Percentiles rank a stretch among this genome's conserved stretches.
Evolutionary conservation across 2,113 vertebrate genomes (phyloP).

Genomic region (Jacana jacana): DNA sequence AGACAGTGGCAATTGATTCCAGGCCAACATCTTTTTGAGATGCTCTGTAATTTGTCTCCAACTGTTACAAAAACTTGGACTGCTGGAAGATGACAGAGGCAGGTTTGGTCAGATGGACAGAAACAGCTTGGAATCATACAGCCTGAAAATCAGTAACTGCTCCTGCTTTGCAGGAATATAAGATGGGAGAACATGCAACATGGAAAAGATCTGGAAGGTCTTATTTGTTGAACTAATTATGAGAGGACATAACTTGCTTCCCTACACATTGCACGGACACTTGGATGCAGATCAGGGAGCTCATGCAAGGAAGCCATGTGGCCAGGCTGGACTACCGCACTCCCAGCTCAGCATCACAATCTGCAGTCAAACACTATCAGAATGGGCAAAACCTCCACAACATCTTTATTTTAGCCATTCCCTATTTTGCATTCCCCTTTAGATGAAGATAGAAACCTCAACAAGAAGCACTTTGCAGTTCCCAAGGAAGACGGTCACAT

Average conservation of each 20-base stretch:
- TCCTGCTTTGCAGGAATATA: neutral
- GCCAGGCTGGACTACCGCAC: neutral
- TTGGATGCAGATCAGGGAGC: neutral
- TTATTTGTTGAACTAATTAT: neutral
- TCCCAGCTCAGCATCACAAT: neutral
- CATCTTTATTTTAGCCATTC: fast-evolving
- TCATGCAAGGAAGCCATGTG: neutral
- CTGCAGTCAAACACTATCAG: neutral
- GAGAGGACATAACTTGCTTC: neutral
- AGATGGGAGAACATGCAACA: neutral
- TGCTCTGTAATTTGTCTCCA: neutral
- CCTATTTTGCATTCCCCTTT: neutral
- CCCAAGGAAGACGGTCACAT: neutral
- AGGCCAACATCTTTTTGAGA: neutral
- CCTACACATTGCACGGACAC: neutral
- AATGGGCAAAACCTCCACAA: neutral
- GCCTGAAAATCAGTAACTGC: neutral
- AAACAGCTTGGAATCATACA: neutral
- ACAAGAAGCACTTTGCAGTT: neutral
- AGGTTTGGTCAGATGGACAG: neutral
- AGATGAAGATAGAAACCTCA: neutral
- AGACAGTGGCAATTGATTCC: neutral
- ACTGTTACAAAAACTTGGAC: neutral
- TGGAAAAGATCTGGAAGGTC: neutral
- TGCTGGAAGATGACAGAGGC: neutral